Evolutionary conservation across 2,888 invertebrate genomes (phyloP).

Genomic region (Gonocerus acuteangulatus): DNA sequence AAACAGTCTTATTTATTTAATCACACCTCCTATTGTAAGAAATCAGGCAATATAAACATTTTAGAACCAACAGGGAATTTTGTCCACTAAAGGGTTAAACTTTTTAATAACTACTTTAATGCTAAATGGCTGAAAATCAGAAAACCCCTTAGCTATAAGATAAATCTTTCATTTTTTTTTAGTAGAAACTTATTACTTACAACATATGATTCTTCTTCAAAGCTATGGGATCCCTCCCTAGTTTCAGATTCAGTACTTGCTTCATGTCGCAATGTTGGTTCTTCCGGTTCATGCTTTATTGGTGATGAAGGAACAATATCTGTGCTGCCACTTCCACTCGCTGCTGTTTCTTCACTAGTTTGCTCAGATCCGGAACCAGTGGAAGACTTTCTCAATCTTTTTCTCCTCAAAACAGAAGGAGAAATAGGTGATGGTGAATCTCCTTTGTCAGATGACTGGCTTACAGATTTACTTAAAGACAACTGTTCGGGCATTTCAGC

Average conservation of each 20-base stretch:
- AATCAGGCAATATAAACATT: too few relatives aligned
- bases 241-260: constrained; percentile 48
- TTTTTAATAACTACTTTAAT: too few relatives aligned
- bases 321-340: constrained; percentile 32
- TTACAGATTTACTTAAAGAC: constrained; percentile 56
- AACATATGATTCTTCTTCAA: constrained; percentile 28
- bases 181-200: too few relatives aligned
- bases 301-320: constrained; percentile 36
- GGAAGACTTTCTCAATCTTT: constrained; percentile 58
- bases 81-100: too few relatives aligned
- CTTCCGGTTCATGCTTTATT: constrained; percentile 43
- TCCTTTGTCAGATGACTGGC: constrained; percentile 47
- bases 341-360: constrained; percentile 35
- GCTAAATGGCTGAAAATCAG: too few relatives aligned
- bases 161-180: too few relatives aligned
- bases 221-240: constrained; percentile 31
- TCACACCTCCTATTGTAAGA: too few relatives aligned
- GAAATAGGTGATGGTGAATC: constrained; percentile 47
- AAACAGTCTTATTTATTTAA: too few relatives aligned
- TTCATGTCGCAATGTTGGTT: constrained; percentile 45
- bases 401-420: constrained; percentile 54
- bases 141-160: too few relatives aligned
- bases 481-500: constrained; percentile 64
- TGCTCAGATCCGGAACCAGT: constrained; percentile 53
- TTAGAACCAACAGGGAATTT: too few relatives aligned